Percentiles rank a stretch among this genome's conserved stretches.
These are phyloP conservation scores for Tridacna gigas DNA, from an alignment of 2,888 invertebrate genomes.

Conservation along the genomic window DNA sequence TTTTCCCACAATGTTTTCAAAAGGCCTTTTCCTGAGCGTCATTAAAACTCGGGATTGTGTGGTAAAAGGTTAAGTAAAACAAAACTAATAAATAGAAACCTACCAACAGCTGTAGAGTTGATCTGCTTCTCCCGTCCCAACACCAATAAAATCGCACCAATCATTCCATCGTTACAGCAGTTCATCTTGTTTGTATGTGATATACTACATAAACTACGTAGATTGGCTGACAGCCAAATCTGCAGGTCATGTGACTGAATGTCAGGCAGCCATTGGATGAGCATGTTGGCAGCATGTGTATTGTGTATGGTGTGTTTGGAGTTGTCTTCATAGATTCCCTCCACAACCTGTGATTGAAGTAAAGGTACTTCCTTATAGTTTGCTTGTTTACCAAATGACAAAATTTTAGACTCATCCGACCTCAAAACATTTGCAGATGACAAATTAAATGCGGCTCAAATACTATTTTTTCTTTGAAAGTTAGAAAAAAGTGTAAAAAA, in stretches of 20 bases:
- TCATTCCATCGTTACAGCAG: conserved; percentile 86
- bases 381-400: background rate
- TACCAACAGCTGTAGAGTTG: conserved; percentile 84
- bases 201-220: conserved; percentile 82
- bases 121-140: conserved; percentile 85
- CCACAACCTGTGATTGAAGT: conserved; percentile 71
- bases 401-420: background rate
- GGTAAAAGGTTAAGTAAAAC: no score
- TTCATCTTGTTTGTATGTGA: conserved; percentile 86
- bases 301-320: conserved; percentile 81
- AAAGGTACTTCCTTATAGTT: background rate
- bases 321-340: conserved; percentile 69
- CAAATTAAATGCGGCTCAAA: background rate
- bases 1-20: no score
- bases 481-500: background rate
- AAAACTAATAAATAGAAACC: conserved; percentile 42
- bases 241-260: conserved; percentile 83
- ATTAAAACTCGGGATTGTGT: no score
- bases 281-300: conserved; percentile 86
- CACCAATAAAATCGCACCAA: conserved; percentile 86
- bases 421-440: background rate
- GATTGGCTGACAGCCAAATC: conserved; percentile 85
- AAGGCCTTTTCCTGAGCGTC: no score
- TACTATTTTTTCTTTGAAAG: background rate
- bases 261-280: conserved; percentile 87